Percentiles rank a stretch among this genome's conserved stretches.
phyloP scores from a whole-genome alignment of 23 tunicate species.

The Trididemnum miniatum region DNA sequence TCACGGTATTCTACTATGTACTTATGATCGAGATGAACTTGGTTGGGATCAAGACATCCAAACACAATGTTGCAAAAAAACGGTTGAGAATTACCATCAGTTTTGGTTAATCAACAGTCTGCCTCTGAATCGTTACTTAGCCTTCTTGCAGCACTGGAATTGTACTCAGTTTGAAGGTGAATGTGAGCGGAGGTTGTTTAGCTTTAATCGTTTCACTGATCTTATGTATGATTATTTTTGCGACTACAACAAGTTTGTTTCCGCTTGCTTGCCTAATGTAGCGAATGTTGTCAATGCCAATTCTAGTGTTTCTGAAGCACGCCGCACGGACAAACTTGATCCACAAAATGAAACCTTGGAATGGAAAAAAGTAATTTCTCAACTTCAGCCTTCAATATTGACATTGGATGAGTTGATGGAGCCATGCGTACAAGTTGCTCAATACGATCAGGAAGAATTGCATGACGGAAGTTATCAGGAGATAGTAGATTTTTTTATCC shows the following conservation, averaged over 20 bases:
- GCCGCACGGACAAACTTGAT: background rate
- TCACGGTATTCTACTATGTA: background rate
- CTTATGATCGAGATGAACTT: background rate
- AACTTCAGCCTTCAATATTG: background rate
- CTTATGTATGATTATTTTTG: slow-evolving; percentile 27
- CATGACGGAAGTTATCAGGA: slow-evolving; percentile 52
- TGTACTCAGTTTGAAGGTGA: slow-evolving; percentile 26
- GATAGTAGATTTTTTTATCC: slow-evolving; percentile 17
- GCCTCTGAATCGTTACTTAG: slow-evolving; percentile 1
- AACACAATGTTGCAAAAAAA: background rate
- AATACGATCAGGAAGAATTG: slow-evolving; percentile 41
- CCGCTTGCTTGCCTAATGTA: background rate
- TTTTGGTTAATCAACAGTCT: background rate
- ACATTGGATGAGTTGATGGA: slow-evolving; percentile 2
- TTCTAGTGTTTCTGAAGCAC: background rate
- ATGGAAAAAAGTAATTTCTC: background rate
- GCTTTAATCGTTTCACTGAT: slow-evolving; percentile 3
- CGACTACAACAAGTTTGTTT: background rate
- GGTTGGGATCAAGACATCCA: slow-evolving; percentile 1
- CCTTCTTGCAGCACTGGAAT: slow-evolving; percentile 4
- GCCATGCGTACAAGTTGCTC: slow-evolving; percentile 79
- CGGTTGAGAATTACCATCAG: background rate
- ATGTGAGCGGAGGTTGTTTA: slow-evolving; percentile 9
- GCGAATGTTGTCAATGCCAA: background rate
- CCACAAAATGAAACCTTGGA: background rate